These are phyloP conservation scores for Drosophila navojoa DNA, from an alignment of 1,140 invertebrate species.

Conservation along the genomic window DNA sequence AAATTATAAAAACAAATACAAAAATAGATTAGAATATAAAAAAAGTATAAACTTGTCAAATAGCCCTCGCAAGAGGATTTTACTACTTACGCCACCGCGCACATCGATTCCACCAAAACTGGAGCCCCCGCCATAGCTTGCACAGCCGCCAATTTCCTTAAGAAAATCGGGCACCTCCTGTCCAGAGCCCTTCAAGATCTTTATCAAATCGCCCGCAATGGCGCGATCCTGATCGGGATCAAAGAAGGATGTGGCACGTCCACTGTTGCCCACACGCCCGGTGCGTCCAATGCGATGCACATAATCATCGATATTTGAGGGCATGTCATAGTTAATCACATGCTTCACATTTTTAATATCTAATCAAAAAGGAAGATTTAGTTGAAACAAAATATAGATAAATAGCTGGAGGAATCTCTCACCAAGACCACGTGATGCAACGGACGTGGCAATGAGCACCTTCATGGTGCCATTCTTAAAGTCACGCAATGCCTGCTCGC, in stretches of 20 bases:
- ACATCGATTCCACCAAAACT: conserved; percentile 86
- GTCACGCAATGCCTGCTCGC: conserved; percentile 93
- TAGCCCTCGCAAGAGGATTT: not conserved
- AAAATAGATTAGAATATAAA: too few relatives aligned
- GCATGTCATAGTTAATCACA: conserved; percentile 97
- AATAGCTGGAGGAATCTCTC: conserved; percentile 89
- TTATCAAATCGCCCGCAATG: conserved; percentile 88
- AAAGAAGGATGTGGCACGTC: conserved; percentile 95
- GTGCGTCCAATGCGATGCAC: conserved; percentile 98
- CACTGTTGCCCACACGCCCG: conserved; percentile 95
- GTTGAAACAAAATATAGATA: conserved; percentile 72
- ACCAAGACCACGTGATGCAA: conserved; percentile 94
- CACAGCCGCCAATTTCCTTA: conserved; percentile 77
- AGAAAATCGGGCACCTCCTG: conserved; percentile 88
- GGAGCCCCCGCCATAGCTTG: conserved; percentile 34
- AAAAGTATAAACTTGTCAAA: too few relatives aligned
- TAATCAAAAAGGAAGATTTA: conserved; percentile 5
- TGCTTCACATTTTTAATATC: conserved; percentile 88
- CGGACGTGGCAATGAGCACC: conserved; percentile 96
- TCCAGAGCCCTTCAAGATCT: conserved; percentile 88
- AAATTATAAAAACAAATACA: too few relatives aligned
- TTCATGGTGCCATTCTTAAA: conserved; percentile 90
- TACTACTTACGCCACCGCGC: conserved; percentile 72
- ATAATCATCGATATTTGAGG: conserved; percentile 93
- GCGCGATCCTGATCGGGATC: conserved; percentile 87